Evolutionary conservation across 2,888 invertebrate species (phyloP).

Genomic region (Caenorhabditis afra): DNA sequence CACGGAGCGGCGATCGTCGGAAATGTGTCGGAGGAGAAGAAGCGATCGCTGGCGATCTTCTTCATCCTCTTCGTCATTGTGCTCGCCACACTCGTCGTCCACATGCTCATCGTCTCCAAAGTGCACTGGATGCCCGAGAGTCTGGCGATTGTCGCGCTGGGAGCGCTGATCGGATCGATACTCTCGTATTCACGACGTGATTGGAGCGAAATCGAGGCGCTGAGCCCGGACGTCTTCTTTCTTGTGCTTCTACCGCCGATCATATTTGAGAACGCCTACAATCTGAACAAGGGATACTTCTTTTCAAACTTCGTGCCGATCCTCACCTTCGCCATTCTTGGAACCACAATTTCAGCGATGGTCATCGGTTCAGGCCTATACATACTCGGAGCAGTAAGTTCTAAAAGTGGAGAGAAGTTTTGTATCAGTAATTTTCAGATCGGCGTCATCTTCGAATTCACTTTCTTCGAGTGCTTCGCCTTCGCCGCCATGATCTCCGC

Average conservation of each 20-base stretch:
- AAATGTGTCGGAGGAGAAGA: conserved; percentile 69
- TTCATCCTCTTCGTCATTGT: conserved; percentile 96
- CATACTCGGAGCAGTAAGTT: conserved; percentile 88
- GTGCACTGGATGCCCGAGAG: conserved; percentile 98
- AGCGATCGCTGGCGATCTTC: conserved; percentile 86
- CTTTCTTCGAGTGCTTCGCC: conserved; percentile 97
- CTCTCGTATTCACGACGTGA: conserved; percentile 75
- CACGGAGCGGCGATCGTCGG: conserved; percentile 71
- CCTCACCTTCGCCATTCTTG: conserved; percentile 95
- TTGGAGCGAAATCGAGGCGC: conserved; percentile 75
- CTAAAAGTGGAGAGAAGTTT: background rate
- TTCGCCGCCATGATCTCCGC: conserved; percentile 98
- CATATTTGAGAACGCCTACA: conserved; percentile 99
- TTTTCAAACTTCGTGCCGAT: conserved; percentile 98
- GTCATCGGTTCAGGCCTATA: conserved; percentile 97
- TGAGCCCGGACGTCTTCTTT: conserved; percentile 90
- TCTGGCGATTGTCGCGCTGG: conserved; percentile 94
- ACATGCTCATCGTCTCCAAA: conserved; percentile 93
- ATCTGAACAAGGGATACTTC: conserved; percentile 89
- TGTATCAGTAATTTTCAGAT: conserved; percentile 81
- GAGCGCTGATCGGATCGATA: conserved; percentile 75
- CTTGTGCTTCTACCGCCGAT: conserved; percentile 96
- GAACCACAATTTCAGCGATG: conserved; percentile 96
- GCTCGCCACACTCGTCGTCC: conserved; percentile 93
- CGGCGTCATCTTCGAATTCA: conserved; percentile 88